Evolutionary conservation across 2,113 vertebrate genomes (phyloP).

Genomic region (Vimba vimba): DNA sequence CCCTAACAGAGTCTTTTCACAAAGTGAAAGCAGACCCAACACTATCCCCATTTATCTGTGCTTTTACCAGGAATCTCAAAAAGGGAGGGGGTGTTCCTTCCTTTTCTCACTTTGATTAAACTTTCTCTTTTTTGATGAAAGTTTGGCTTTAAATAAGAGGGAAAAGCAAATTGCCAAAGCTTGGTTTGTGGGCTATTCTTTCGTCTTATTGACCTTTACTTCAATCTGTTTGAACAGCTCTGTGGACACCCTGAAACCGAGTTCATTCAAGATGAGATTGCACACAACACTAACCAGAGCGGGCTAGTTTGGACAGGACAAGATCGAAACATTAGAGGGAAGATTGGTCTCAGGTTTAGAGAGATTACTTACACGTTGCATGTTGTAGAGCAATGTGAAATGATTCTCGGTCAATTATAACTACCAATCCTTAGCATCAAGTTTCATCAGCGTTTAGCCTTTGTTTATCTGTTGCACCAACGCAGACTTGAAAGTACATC

Average conservation of each 20-base stretch:
- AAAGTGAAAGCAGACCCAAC: constrained; percentile 38
- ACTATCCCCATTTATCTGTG: constrained; percentile 1
- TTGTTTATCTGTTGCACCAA: neutral
- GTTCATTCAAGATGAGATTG: constrained; percentile 72
- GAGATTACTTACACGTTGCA: constrained; percentile 38
- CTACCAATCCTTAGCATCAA: neutral
- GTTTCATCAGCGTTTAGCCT: constrained; percentile 37
- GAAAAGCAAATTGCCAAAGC: constrained; percentile 65
- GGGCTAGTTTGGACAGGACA: constrained; percentile 72
- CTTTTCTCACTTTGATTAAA: constrained; percentile 24
- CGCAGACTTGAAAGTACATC: neutral
- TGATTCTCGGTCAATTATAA: constrained; percentile 6
- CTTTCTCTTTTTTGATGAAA: constrained; percentile 29
- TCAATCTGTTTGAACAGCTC: constrained; percentile 76
- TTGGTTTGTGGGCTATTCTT: constrained; percentile 67
- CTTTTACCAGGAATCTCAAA: constrained; percentile 10
- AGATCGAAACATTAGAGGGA: constrained; percentile 68
- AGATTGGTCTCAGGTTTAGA: constrained; percentile 65
- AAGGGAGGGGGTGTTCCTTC: neutral
- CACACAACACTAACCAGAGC: constrained; percentile 77
- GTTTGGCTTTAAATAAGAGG: constrained; percentile 38
- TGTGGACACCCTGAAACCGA: constrained; percentile 65
- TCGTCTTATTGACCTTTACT: constrained; percentile 69
- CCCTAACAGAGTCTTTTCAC: constrained; percentile 62
- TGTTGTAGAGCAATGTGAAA: neutral